Evolutionary conservation across 2,888 invertebrate genomes (phyloP), one percentile per base, ranked within the genome.

Genomic region (Masnerella sp.): DNA sequence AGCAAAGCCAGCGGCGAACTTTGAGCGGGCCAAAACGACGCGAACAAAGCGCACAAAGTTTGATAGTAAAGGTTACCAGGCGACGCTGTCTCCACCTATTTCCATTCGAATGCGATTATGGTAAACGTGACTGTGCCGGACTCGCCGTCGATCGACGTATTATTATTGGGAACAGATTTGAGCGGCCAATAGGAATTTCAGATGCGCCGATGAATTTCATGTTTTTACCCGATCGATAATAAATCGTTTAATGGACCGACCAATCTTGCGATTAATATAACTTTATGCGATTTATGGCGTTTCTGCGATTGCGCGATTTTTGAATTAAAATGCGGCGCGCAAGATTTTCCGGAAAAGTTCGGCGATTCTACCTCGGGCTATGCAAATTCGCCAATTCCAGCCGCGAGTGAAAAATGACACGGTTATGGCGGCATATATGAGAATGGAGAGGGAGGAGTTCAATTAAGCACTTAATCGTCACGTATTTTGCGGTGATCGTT

Each of bases 71-170:
- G 59, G 68, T 68, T 68, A 38, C 36, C 36, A 43, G 25, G 12
- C 20, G 40, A 54, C 43, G 47, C 51, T 59, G 51, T 68, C 51
- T 51, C 59, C 68, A 51, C 59, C 51, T 51, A 59, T 59, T 59
- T 59, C 59, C 59, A 59, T 68, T 68, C 58, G 59, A 68, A 68
- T 59, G 42, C 51, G 68, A 68, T 68, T 68, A 68, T 68, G 51
- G 49, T 68, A 51, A 68, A 68, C 68, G 58, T 43, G 58, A 58
- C 67, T 49, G 12, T 38, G 22, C 38, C 42, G 32, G 67, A 58
- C 56, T 28, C 40, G 49, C 11, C 15, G 61, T 69, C 61, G 51
- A 61, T 52, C 59, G 45, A 22, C 8, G 25, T 61, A 54, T 69
- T 69, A 61, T 61, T 69, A 69, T 69, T 61, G 61, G 30, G 30